Evolutionary conservation across 2,888 invertebrate genomes (phyloP), one percentile per base, ranked within the genome.

Genomic region (Pammene fasciana): DNA sequence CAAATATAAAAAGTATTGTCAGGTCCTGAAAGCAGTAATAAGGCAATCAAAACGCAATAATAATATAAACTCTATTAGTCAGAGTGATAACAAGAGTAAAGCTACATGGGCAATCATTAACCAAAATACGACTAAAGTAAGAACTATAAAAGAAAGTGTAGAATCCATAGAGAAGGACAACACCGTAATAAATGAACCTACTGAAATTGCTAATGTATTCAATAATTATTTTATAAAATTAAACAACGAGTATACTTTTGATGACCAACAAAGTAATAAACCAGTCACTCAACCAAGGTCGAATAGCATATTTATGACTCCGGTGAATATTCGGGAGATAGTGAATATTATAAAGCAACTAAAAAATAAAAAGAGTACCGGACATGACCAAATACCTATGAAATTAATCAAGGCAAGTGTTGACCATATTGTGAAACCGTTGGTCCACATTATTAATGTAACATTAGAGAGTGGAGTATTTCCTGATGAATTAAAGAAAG

Each of bases 321-420:
- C 50, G 5, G 38, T 50, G 13, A 45, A 62, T 50, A 38, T 0
- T 10, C 8, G 26, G 5, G 64, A 64, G 14, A 41, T 64, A 52
- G 26, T 11, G 14, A 64, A 26, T 6, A 41, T 54, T 14, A 11
- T 54, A 16, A 46, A 13, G 14, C 0, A 10, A 9, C 8, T 65
- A 5, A 65, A 46, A 14, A 65, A 56, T 18, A 56, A 65, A 65
- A 65, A 65, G 56, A 64, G 65, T 18, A 38, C 46, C 7, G 65
- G 65, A 16, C 34, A 56, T 36, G 65, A 56, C 43, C 9, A 56
- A 5, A 65, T 56, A 55, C 56, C 45, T 1, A 65, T 65, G 34
- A 38, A 46, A 13, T 3, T 65, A 18, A 65, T 65, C 5, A 65
- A 65, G 38, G n/a, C 65, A 13, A 18, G 65, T 34, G 11, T 18